Base-by-base conservation (phyloP, 1,140 invertebrate genomes). In the Limonius californicus region DNA sequence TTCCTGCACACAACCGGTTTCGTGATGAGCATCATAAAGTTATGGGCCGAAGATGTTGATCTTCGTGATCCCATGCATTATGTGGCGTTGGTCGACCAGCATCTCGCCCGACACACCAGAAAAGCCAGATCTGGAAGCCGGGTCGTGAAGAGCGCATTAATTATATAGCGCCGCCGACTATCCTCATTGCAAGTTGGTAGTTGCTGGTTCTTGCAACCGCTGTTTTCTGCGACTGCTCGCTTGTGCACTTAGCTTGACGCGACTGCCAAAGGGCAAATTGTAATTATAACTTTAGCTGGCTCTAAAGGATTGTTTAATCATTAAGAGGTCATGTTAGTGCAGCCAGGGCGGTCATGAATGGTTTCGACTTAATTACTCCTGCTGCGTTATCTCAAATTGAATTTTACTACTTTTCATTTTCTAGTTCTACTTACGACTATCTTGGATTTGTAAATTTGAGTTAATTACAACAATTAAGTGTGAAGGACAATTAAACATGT, bases 1-100 rank as follows among this genome's bases (percentile, higher is more conserved):
- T 58, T 58, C 57, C 57, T 58, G 57, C 39, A 58, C 14, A 14
- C 16, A 58, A 58, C 57, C 35, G 57, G 57, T 58, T 58, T 58
- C 11, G 11, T 32, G 11, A 32, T 4, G 27, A 32, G 11, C 27
- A 32, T 32, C 27, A 11, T 32, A 6, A 32, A 32, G 11, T 32
- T 32, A 32, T 32, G 11, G 27, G 27, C 27, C 11, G 11, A 6
- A 32, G 27, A 32, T 32, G 27, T 11, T 32, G 27, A 4, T 32
- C 27, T 4, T 32, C 11, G 4, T 32, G 27, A 32, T 32, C 27
- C 11, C 11, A 6, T 32, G 27, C 27, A 32, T n/a, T n/a, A n/a
- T n/a, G n/a, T n/a, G n/a, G n/a, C n/a, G n/a, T 11, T 32, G 27
- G 27, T 32, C 27, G 4, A 6, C 4, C 27, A 32, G 11, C 27